phyloP scores from a whole-genome alignment of 53 echinoderm and acorn worm species.

The Holothuria leucospilota region DNA sequence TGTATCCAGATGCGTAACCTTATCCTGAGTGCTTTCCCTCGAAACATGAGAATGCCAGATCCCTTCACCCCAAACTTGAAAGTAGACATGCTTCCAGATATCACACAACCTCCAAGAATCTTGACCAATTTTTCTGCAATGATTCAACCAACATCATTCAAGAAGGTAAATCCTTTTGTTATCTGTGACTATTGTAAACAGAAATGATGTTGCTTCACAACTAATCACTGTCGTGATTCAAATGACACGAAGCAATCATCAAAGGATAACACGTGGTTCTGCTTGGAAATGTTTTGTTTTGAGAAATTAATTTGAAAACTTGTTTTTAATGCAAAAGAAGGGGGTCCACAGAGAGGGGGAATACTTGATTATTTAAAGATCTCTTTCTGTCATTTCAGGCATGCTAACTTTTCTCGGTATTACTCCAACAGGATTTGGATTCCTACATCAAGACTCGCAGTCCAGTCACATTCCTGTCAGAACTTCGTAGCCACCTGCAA shows the following conservation, averaged over 20 bases:
- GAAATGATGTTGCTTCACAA: too few species aligned
- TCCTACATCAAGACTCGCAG: conserved; percentile 97
- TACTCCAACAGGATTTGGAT: conserved; percentile 82
- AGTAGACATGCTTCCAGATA: conserved; percentile 98
- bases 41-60: conserved; percentile 98
- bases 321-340: too few species aligned
- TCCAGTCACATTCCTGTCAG: conserved; percentile 97
- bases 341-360: too few species aligned
- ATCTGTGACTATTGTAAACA: not conserved
- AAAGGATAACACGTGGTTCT: too few species aligned
- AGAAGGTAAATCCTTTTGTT: conserved; percentile 73
- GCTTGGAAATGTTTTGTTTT: too few species aligned
- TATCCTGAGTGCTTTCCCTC: conserved; percentile 98
- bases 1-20: conserved; percentile 99
- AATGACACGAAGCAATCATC: too few species aligned
- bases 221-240: too few species aligned
- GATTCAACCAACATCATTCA: conserved; percentile 97
- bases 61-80: conserved; percentile 99
- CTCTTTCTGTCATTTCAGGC: not conserved
- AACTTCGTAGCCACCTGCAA: conserved; percentile 93
- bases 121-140: conserved; percentile 95
- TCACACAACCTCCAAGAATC: conserved; percentile 96
- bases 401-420: not conserved
- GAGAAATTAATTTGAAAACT: too few species aligned
- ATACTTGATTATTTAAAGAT: too few species aligned